phyloP scores from a whole-genome alignment of 2,797 vertebrate species.

The Melanogrammus aeglefinus region DNA sequence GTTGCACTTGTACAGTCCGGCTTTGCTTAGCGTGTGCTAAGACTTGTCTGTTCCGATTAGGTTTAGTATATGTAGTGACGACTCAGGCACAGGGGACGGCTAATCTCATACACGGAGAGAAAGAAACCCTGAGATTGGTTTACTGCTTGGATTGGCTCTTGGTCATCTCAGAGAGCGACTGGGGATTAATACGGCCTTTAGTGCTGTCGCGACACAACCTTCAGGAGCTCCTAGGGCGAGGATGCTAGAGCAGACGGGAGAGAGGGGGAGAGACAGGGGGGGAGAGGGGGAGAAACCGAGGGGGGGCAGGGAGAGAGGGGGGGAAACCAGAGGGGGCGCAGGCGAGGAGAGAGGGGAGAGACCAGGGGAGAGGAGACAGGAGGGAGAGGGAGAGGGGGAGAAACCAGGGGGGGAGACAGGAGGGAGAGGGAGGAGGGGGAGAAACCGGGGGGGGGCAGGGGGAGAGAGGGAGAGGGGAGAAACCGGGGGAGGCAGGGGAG shows the following conservation, averaged over 20 bases:
- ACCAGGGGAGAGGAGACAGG: conserved; percentile 23
- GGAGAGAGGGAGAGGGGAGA: too few relatives aligned
- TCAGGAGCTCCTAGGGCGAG: conserved; percentile 44
- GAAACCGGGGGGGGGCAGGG: conserved; percentile 1
- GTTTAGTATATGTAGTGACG: conserved; percentile 74
- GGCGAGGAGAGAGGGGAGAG: conserved; percentile 25
- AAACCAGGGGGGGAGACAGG: conserved; percentile 30
- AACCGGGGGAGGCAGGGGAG: conserved; percentile 17
- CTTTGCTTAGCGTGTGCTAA: conserved; percentile 81
- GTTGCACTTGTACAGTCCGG: conserved; percentile 72
- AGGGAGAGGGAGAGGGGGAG: conserved; percentile 6
- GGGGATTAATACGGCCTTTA: conserved; percentile 82
- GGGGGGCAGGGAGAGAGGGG: conserved; percentile 26
- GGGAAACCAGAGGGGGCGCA: conserved; percentile 15
- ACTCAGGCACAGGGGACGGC: conserved; percentile 77
- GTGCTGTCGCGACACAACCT: conserved; percentile 70
- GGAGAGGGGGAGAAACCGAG: conserved; percentile 28
- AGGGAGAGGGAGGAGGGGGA: conserved; percentile 17
- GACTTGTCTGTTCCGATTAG: conserved; percentile 87
- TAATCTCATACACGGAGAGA: conserved; percentile 89
- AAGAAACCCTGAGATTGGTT: conserved; percentile 83
- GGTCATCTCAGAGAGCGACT: conserved; percentile 76
- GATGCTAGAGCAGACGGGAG: too few relatives aligned
- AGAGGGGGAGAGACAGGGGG: conserved; percentile 31
- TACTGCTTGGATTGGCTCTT: conserved; percentile 82